Evolutionary conservation across 2,797 vertebrate genomes (phyloP).

Genomic region (Gobio occitaniae): DNA sequence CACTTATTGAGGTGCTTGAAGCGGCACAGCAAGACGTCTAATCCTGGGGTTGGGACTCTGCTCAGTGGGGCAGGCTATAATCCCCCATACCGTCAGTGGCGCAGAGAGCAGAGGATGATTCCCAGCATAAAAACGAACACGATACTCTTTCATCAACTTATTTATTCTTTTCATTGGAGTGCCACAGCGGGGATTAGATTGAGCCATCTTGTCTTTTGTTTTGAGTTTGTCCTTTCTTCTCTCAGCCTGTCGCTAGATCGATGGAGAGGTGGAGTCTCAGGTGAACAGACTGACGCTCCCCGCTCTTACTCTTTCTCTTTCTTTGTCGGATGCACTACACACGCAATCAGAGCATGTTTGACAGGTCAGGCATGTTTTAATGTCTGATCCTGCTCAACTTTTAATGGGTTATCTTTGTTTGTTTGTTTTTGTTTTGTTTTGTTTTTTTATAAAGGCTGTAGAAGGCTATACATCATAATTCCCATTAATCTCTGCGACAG

Average conservation of each 20-base stretch:
- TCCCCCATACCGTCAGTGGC: conserved; percentile 48
- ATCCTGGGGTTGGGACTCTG: conserved; percentile 56
- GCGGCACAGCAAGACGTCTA: conserved; percentile 46
- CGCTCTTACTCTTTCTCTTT: conserved; percentile 20
- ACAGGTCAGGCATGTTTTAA: conserved; percentile 15
- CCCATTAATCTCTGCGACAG: neutral
- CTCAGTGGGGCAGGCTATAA: conserved; percentile 53
- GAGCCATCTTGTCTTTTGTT: conserved; percentile 55
- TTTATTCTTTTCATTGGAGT: conserved; percentile 45
- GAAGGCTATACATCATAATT: neutral
- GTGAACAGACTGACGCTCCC: conserved; percentile 27
- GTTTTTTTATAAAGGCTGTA: neutral
- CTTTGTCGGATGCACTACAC: neutral
- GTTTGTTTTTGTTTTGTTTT: neutral
- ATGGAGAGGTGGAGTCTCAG: conserved; percentile 42
- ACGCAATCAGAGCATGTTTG: conserved; percentile 26
- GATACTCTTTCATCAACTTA: conserved; percentile 57
- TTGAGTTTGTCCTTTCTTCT: conserved; percentile 53
- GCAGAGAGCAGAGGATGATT: conserved; percentile 42
- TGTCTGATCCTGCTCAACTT: conserved; percentile 4
- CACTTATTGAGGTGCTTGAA: conserved; percentile 42
- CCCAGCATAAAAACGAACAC: conserved; percentile 53
- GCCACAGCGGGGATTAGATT: conserved; percentile 54
- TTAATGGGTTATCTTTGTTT: conserved; percentile 1
- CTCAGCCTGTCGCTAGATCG: conserved; percentile 25